These are phyloP conservation scores for Sapayoa aenigma DNA, from an alignment of 2,113 vertebrate genomes.

Conservation along the genomic window DNA sequence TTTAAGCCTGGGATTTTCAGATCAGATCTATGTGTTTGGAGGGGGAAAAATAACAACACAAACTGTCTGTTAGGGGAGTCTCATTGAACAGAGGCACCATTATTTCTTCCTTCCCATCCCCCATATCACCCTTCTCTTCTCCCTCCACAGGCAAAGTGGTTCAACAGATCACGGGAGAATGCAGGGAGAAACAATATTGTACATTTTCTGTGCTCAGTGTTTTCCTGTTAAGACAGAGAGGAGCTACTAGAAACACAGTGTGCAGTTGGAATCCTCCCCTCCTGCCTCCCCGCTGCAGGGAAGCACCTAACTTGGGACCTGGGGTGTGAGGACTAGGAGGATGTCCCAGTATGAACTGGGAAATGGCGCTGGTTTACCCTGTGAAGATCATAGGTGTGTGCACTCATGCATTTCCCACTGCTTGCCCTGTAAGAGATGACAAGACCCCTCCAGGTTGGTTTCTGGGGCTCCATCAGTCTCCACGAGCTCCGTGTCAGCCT, in stretches of 20 bases:
- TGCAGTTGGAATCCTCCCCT: not conserved
- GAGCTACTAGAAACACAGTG: not conserved
- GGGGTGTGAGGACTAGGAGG: not conserved
- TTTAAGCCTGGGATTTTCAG: not conserved
- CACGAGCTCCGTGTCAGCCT: accelerated
- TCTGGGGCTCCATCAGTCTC: not conserved
- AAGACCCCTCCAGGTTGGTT: not conserved
- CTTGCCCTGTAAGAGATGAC: not conserved
- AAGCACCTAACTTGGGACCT: accelerated
- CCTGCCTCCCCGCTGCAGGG: not conserved
- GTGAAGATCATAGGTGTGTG: not conserved
- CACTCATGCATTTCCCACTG: not conserved
- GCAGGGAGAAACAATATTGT: not conserved
- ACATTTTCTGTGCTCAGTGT: not conserved
- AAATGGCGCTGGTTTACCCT: not conserved
- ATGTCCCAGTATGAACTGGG: not conserved
- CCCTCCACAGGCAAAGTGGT: not conserved
- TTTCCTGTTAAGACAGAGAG: not conserved
- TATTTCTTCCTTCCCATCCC: not conserved
- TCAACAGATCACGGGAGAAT: not conserved
- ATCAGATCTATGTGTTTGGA: not conserved
- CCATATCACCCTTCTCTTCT: not conserved
- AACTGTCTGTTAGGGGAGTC: not conserved
- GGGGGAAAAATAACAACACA: not conserved
- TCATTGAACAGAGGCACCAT: not conserved